Percentiles rank a stretch among this genome's conserved stretches.
phyloP scores from a whole-genome alignment of 2,113 vertebrate species.

The Beaufortia kweichowensis region DNA sequence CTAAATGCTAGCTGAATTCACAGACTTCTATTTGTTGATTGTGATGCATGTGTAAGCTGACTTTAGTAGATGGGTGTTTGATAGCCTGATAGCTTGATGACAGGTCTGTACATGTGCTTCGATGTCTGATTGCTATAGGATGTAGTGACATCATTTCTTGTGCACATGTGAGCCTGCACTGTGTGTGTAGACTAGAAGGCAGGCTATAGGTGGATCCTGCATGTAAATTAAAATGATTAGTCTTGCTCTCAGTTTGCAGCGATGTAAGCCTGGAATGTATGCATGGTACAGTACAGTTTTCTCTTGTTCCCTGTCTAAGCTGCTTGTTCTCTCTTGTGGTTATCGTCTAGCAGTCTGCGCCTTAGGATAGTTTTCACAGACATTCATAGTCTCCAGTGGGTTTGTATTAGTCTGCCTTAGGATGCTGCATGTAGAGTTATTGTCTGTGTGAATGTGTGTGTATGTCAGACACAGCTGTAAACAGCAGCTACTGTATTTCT shows the following conservation, averaged over 20 bases:
- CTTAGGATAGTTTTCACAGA: slow-evolving; percentile 40
- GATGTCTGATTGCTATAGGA: slow-evolving; percentile 51
- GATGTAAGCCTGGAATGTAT: too few relatives aligned
- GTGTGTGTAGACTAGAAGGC: not conserved
- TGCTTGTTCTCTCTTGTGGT: not conserved
- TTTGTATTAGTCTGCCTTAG: slow-evolving; percentile 29
- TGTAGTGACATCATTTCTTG: slow-evolving; percentile 61
- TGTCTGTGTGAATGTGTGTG: slow-evolving; percentile 34
- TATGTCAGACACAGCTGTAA: slow-evolving; percentile 38
- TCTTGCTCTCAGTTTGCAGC: not conserved
- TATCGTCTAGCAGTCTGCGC: slow-evolving; percentile 27
- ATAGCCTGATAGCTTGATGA: slow-evolving; percentile 52
- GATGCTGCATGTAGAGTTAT: slow-evolving; percentile 1
- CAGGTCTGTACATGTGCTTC: slow-evolving; percentile 51
- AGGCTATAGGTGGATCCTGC: not conserved
- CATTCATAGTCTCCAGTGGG: slow-evolving; percentile 29
- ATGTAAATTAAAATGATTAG: slow-evolving; percentile 8
- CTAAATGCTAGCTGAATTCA: not conserved
- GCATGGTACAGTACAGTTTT: not conserved
- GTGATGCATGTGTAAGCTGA: not conserved
- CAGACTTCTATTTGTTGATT: not conserved
- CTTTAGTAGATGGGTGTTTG: not conserved
- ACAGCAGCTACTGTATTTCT: slow-evolving; percentile 32
- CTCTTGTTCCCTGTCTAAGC: not conserved
- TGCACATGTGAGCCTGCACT: slow-evolving; percentile 58